These are phyloP conservation scores for Phylloscopus collybita DNA, from an alignment of 2,797 vertebrate genomes.

Conservation along the genomic window DNA sequence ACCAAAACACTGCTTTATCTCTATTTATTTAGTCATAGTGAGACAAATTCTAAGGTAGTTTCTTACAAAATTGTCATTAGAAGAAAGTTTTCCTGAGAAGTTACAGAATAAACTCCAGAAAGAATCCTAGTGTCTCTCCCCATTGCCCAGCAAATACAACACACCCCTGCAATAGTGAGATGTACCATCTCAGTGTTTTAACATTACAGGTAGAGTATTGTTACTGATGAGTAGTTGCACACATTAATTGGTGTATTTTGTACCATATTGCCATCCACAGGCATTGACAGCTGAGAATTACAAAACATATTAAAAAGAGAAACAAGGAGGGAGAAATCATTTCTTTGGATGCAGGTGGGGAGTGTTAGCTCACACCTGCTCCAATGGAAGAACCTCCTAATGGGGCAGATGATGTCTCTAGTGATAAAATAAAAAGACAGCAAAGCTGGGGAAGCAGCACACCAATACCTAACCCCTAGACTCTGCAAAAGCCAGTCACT, in stretches of 20 bases:
- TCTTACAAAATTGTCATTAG: background rate
- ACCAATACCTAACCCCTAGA: background rate
- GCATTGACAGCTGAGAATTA: background rate
- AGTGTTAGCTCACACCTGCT: background rate
- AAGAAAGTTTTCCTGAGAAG: background rate
- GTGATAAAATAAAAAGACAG: background rate
- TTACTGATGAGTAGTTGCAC: background rate
- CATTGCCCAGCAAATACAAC: background rate
- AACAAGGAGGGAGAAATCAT: background rate
- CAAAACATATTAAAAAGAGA: background rate
- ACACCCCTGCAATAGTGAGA: background rate
- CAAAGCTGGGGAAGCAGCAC: background rate
- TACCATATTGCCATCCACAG: background rate
- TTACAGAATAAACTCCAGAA: background rate
- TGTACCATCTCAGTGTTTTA: rapidly evolving
- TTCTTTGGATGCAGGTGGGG: background rate
- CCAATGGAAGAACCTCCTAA: background rate
- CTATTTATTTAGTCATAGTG: background rate
- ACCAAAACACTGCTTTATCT: background rate
- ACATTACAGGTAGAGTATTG: background rate
- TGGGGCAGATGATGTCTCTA: background rate
- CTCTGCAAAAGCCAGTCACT: background rate
- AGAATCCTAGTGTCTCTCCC: background rate
- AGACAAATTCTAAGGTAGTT: background rate
- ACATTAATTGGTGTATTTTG: background rate